Base-by-base conservation (phyloP, 1,140 invertebrate species). In the Drosophila aff. region DNA sequence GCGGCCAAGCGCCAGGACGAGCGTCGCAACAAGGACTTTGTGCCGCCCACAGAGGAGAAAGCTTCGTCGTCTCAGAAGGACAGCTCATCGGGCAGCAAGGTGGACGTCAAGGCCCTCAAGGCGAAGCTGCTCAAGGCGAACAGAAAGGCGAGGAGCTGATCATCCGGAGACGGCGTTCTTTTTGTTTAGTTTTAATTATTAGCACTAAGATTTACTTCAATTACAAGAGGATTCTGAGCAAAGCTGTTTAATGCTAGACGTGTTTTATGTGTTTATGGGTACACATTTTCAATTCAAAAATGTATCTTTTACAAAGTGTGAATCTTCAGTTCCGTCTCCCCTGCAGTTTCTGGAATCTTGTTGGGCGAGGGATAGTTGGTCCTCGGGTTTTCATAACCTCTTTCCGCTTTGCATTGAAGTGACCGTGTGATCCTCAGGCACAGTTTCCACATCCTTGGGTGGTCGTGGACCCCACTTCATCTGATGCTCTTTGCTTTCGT, bases 21-120 rank as follows among this genome's bases (percentile, higher is more conserved):
- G 85, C 95, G 95, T 69, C 94, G 97, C 82, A 95, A 96, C 50
- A 94, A 97, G 92, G 95, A 96, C 50, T 99, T 98, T 93, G 93
- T 98, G 66, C 96, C 98, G 31, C 98, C 98, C 0, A 76, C 71
- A 8, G 94, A 96, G 84, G 97, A 98, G 7, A 15, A 41, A 1
- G 13, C 52, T 16, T 44, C 75, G 5, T 36, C 64, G 8, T 75
- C 26, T 8, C 69, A 59, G 15, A 92, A 92, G 53, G 53, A 57
- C 15, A 65, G 11, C 15, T 16, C 53, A 9, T 26, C 63, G 8
- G 5, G 44, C 13, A 68, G 16, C 46, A 85, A 76, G 33, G 60
- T 92, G 9, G 91, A 92, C 76, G 81, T 92, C 3, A 85, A 89
- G 21, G 77, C 91, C 0, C 46, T 92, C 0, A 92, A 92, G 60